Evolutionary conservation across 2,113 vertebrate species (phyloP).

Genomic region (Glaucidium brasilianum): DNA sequence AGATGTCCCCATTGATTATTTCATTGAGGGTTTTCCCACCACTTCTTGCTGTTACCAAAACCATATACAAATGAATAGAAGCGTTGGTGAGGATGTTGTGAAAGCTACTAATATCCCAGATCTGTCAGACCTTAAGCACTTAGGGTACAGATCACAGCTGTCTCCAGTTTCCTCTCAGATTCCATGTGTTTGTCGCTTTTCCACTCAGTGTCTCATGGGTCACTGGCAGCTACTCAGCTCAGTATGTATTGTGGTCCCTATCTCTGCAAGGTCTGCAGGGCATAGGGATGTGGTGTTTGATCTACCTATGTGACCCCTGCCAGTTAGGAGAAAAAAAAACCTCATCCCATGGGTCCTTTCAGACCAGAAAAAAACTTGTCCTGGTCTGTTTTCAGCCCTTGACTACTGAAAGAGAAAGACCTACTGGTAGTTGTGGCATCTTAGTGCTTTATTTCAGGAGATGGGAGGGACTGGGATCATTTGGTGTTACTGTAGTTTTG

Average conservation of each 20-base stretch:
- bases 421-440: neutral
- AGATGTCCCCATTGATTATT: neutral
- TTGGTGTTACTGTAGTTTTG: neutral
- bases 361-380: neutral
- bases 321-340: neutral
- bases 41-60: neutral
- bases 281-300: neutral
- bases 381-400: neutral
- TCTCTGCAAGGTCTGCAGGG: neutral
- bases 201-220: fast-evolving
- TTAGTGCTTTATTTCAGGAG: neutral
- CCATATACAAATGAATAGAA: neutral
- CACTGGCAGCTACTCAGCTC: neutral
- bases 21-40: neutral
- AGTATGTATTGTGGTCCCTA: too few species aligned
- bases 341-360: neutral
- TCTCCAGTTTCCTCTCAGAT: neutral
- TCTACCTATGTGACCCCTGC: neutral
- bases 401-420: neutral
- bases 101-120: neutral
- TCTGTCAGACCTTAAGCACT: neutral
- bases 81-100: neutral
- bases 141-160: neutral
- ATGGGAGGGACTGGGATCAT: too few species aligned
- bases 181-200: neutral